Evolutionary conservation across 1,140 invertebrate species (phyloP).

Genomic region (Lethrus apterus): DNA sequence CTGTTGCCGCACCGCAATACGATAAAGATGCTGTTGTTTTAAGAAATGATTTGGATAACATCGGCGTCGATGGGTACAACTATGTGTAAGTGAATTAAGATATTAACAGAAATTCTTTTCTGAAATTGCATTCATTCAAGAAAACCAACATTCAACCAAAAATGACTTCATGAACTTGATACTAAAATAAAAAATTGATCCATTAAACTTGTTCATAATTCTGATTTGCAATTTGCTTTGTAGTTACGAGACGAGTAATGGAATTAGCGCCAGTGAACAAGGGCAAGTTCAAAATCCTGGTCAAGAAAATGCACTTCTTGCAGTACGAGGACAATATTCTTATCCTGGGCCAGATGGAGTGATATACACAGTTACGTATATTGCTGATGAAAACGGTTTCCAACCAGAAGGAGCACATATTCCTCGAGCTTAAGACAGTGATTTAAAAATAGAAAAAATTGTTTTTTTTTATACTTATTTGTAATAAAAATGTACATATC

Average conservation of each 20-base stretch:
- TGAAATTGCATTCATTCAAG: no score
- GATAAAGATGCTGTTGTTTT: slow-evolving; percentile 34
- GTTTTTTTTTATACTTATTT: no score
- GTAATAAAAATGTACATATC: no score
- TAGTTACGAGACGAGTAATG: slow-evolving; percentile 45
- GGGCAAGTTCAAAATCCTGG: slow-evolving; percentile 20
- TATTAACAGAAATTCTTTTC: no score
- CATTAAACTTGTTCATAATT: slow-evolving; percentile 19
- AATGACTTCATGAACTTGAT: no score
- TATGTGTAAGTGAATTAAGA: slow-evolving; percentile 50
- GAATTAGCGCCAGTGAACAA: slow-evolving; percentile 35
- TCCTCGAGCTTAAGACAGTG: no score
- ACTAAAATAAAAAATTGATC: no score
- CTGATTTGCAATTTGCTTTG: slow-evolving; percentile 17
- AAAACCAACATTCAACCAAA: no score
- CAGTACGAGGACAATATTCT: slow-evolving; percentile 47
- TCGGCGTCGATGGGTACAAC: slow-evolving; percentile 41
- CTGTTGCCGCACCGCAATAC: slow-evolving; percentile 36
- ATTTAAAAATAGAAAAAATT: no score
- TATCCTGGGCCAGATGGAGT: slow-evolving; percentile 50
- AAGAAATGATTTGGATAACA: slow-evolving; percentile 41
- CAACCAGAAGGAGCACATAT: slow-evolving; percentile 44
- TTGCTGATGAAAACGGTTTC: slow-evolving; percentile 52
- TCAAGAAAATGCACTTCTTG: slow-evolving; percentile 51
- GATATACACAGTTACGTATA: slow-evolving; percentile 46